Percentiles rank a stretch among this genome's conserved stretches.
These are phyloP conservation scores for Scaptomyza reducta DNA, from an alignment of 2,888 invertebrate species.

Conservation along the genomic window DNA sequence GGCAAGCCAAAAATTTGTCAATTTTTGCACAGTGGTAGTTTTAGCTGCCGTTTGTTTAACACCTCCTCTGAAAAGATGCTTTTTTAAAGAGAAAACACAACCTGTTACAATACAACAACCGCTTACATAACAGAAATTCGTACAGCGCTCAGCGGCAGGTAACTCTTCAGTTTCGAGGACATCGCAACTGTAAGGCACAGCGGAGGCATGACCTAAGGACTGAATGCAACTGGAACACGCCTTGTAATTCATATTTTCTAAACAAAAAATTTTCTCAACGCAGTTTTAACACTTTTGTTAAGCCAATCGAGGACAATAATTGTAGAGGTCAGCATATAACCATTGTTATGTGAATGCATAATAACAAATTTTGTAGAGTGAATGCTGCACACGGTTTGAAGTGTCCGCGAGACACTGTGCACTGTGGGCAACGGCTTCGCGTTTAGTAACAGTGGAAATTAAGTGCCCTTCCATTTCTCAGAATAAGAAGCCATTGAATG, in stretches of 20 bases:
- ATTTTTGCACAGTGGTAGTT: constrained; percentile 64
- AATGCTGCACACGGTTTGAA: constrained; percentile 55
- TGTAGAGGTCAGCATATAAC: constrained; percentile 50
- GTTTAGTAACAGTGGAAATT: constrained; percentile 42
- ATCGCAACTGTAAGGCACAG: constrained; percentile 48
- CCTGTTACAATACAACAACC: constrained; percentile 49
- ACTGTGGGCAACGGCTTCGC: constrained; percentile 50
- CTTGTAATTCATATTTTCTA: constrained; percentile 79
- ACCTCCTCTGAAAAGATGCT: constrained; percentile 55
- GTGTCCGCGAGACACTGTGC: constrained; percentile 59
- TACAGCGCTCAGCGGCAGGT: constrained; percentile 58
- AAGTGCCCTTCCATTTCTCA: constrained; percentile 48
- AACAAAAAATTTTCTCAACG: constrained; percentile 69
- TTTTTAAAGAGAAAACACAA: constrained; percentile 21
- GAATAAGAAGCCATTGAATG: constrained; percentile 56
- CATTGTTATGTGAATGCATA: constrained; percentile 46
- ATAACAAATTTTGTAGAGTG: constrained; percentile 28
- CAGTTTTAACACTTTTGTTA: constrained; percentile 76
- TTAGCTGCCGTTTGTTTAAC: constrained; percentile 76
- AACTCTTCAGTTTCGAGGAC: constrained; percentile 54
- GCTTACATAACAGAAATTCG: constrained; percentile 50
- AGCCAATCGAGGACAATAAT: constrained; percentile 48
- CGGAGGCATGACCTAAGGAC: constrained; percentile 34
- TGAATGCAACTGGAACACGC: constrained; percentile 24
- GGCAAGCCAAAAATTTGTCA: too few relatives aligned